Percentiles rank a stretch among this genome's conserved stretches.
phyloP scores from a whole-genome alignment of 2,113 vertebrate genomes.

The Fregetta grallaria region DNA sequence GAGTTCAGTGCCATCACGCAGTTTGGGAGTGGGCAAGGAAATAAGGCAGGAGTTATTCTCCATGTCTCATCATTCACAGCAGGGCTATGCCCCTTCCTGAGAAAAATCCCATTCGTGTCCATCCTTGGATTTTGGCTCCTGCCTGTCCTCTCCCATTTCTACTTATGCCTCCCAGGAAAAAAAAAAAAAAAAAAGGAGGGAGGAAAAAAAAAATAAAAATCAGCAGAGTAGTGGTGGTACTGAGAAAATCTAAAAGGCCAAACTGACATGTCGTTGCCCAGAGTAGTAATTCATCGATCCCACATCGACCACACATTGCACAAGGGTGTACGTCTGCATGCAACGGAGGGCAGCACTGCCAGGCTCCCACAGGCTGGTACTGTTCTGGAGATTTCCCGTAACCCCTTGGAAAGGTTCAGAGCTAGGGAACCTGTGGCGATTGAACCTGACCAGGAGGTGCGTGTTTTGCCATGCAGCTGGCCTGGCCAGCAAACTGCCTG shows the following conservation, averaged over 20 bases:
- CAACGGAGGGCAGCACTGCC: rapidly evolving
- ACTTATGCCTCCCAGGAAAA: not conserved
- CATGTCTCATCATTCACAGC: rapidly evolving
- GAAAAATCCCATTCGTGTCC: not conserved
- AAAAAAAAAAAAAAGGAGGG: too few relatives aligned
- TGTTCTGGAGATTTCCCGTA: not conserved
- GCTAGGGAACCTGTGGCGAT: not conserved
- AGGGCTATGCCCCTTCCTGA: not conserved
- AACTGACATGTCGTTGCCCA: rapidly evolving
- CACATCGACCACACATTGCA: rapidly evolving
- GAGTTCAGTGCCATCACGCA: rapidly evolving
- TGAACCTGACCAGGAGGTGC: rapidly evolving
- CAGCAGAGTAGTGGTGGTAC: not conserved
- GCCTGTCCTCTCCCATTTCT: not conserved
- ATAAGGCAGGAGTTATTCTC: not conserved
- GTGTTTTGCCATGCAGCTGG: not conserved
- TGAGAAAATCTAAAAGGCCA: not conserved
- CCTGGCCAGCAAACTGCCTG: not conserved
- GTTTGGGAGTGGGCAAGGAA: not conserved
- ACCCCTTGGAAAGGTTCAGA: not conserved
- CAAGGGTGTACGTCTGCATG: rapidly evolving
- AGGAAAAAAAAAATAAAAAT: not conserved
- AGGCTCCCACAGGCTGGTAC: not conserved
- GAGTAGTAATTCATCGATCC: not conserved
- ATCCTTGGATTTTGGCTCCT: not conserved